phyloP scores from a whole-genome alignment of 2,888 invertebrate species.

The Ophraella communa region DNA sequence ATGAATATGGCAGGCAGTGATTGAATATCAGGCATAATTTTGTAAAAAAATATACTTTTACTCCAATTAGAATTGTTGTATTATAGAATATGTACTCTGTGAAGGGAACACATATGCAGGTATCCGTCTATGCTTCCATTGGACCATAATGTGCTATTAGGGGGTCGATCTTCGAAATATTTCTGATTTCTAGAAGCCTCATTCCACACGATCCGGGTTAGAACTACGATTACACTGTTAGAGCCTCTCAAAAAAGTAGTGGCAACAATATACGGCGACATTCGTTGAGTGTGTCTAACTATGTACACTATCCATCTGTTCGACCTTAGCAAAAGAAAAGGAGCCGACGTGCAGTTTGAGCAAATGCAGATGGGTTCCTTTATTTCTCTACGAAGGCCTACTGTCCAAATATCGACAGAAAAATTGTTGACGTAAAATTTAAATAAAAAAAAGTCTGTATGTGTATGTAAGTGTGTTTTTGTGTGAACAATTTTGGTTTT shows the following conservation, averaged over 20 bases:
- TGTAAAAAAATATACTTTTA: background rate
- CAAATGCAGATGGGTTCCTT: background rate
- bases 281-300: conserved; percentile 49
- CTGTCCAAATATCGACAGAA: conserved; percentile 13
- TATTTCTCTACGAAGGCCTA: background rate
- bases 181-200: conserved; percentile 57
- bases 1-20: no score
- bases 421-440: conserved; percentile 2
- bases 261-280: conserved; percentile 43
- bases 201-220: conserved; percentile 57
- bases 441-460: background rate
- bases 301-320: conserved; percentile 55
- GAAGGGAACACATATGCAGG: background rate
- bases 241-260: conserved; percentile 41
- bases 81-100: no score
- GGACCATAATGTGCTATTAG: conserved; percentile 34
- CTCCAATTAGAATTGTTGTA: background rate
- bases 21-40: no score
- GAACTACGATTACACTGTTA: conserved; percentile 52
- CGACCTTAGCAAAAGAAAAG: background rate
- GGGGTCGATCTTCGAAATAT: conserved; percentile 32
- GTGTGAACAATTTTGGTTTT: conserved; percentile 3
- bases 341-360: background rate
- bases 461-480: conserved; percentile 2
- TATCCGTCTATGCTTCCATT: conserved; percentile 22